Percentiles rank a stretch among this genome's conserved stretches.
Evolutionary conservation across 2,888 invertebrate genomes (phyloP).

Genomic region (Selenia dentaria): DNA sequence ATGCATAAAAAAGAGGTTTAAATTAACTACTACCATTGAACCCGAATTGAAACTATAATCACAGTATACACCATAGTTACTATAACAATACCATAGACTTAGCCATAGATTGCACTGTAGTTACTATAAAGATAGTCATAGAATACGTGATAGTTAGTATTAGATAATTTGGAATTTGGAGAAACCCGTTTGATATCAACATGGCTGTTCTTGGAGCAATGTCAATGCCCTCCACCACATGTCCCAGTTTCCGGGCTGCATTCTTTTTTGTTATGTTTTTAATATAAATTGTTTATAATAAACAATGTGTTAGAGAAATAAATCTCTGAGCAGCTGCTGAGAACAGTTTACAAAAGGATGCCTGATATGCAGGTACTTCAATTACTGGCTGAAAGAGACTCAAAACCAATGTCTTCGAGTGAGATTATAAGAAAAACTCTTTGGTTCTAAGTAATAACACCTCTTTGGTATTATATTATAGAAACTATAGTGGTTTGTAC

Average conservation of each 20-base stretch:
- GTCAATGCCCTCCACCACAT: slow-evolving; percentile 34
- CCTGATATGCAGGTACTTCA: no score
- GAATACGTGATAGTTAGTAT: slow-evolving; percentile 3
- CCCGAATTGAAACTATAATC: slow-evolving; percentile 21
- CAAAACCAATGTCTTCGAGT: no score
- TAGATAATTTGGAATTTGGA: slow-evolving; percentile 26
- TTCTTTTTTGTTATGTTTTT: slow-evolving; percentile 26
- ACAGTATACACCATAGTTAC: slow-evolving; percentile 1
- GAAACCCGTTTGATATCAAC: slow-evolving; percentile 33
- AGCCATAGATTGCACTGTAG: neutral
- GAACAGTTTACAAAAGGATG: slow-evolving; percentile 5
- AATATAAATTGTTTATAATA: slow-evolving; percentile 14
- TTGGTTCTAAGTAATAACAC: no score
- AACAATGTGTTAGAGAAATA: slow-evolving; percentile 3
- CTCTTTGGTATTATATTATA: no score
- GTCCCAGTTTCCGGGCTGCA: slow-evolving; percentile 33
- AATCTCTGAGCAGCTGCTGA: neutral
- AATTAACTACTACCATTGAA: slow-evolving; percentile 29
- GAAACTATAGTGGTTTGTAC: no score
- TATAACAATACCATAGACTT: neutral
- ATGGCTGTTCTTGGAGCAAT: slow-evolving; percentile 18
- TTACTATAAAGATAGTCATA: slow-evolving; percentile 4
- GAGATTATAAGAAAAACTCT: no score
- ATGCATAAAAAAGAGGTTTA: slow-evolving; percentile 3
- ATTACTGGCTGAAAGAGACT: no score